Evolutionary conservation across 2,888 invertebrate genomes (phyloP).

Genomic region (Drosophila recens): DNA sequence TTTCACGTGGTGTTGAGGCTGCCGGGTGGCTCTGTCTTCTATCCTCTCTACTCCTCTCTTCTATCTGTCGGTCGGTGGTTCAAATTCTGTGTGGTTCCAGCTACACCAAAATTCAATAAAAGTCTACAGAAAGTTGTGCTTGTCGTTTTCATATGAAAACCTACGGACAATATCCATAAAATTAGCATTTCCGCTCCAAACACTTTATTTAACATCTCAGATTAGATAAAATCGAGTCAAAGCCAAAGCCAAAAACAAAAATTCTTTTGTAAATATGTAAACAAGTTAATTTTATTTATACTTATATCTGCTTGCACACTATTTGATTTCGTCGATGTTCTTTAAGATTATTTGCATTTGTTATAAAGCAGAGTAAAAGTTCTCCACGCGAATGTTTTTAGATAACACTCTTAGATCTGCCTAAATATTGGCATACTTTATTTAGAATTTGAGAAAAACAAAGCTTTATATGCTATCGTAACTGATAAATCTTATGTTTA

Average conservation of each 20-base stretch:
- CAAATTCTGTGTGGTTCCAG: background rate
- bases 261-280: constrained; percentile 48
- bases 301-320: constrained; percentile 43
- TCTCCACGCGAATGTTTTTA: constrained; percentile 1
- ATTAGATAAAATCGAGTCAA: constrained; percentile 64
- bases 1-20: constrained; percentile 44
- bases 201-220: constrained; percentile 66
- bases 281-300: constrained; percentile 57
- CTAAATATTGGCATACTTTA: constrained; percentile 22
- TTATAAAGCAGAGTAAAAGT: background rate
- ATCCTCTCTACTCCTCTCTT: too few species aligned
- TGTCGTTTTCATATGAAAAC: constrained; percentile 50
- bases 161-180: constrained; percentile 60
- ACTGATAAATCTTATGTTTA: constrained; percentile 20
- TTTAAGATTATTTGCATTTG: constrained; percentile 37
- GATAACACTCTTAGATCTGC: constrained; percentile 15
- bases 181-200: constrained; percentile 64
- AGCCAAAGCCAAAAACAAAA: constrained; percentile 4
- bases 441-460: constrained; percentile 4
- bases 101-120: constrained; percentile 65
- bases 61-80: background rate
- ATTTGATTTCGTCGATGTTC: constrained; percentile 40
- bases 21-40: constrained; percentile 7
- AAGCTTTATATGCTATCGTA: constrained; percentile 10
- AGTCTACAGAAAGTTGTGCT: constrained; percentile 59